Base-by-base conservation (phyloP, 2,888 invertebrate genomes). In the Phania funesta region DNA sequence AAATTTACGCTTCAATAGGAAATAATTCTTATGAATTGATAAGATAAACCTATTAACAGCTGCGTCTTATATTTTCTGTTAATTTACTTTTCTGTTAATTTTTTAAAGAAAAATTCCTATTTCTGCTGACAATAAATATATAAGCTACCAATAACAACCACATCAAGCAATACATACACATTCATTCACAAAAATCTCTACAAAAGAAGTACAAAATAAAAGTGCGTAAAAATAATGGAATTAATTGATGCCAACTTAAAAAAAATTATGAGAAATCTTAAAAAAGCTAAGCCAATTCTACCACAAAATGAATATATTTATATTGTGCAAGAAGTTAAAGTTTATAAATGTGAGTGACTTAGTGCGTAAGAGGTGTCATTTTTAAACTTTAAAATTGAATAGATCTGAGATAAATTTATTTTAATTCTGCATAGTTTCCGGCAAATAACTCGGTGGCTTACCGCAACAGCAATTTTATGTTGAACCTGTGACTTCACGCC, bases 231-330 rank as follows among this genome's bases (percentile, higher is more conserved):
- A 88, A 87, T 89, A 88, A 88, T 88, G 88, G 88, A 86, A 85
- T 86, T 88, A 87, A 88, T 88, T 88, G 89, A 88, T 89, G 88
- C 89, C 89, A 88, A 88, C 88, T 88, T 88, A 88, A 87, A 85
- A 86, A 85, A 85, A 85, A 84, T 83, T 85, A 85, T 83, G 85
- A 75, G 76, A 82, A 82, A 82, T 82, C 78, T 44, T 50, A 58
- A 73, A 56, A 75, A 65, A n/a, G 52, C 41, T 26, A 50, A 44
- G 26, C 54, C 67, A 62, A 50, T 77, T 58, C 50, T 68, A 60
- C 73, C 65, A 32, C 20, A 68, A 78, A 60, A n/a, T n/a, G n/a
- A n/a, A n/a, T n/a, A n/a, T n/a, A 52, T 7, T 16, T 48, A 26
- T n/a, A 32, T 70, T 54, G 8, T 20, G 41, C 38, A 73, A 54